Evolutionary conservation across 64 coral and sea anemone species (phyloP).

Genomic region (Catalaphyllia jardinei): DNA sequence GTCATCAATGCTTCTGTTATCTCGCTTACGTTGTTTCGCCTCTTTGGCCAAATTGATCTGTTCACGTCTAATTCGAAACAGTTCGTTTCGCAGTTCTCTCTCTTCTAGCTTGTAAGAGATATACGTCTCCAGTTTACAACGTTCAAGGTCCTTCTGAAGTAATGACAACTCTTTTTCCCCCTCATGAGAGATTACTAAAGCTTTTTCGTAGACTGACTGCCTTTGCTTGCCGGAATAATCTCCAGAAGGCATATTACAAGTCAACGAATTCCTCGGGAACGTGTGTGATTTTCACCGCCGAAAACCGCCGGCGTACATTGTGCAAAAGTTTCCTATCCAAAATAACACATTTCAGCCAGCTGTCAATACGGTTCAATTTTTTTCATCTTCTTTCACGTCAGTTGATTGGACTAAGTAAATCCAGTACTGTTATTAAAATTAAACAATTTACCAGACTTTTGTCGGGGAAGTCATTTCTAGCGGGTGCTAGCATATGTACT

Average conservation of each 20-base stretch:
- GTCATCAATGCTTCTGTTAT: slow-evolving; percentile 75
- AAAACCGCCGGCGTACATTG: no score
- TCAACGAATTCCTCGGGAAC: neutral
- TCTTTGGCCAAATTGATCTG: slow-evolving; percentile 66
- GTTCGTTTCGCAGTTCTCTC: slow-evolving; percentile 71
- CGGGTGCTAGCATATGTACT: neutral
- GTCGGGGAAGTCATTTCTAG: slow-evolving; percentile 1
- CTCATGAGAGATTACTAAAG: slow-evolving; percentile 69
- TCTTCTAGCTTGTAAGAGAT: slow-evolving; percentile 79
- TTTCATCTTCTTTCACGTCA: no score
- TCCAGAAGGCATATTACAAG: slow-evolving; percentile 58
- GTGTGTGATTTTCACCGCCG: no score
- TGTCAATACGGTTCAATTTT: no score
- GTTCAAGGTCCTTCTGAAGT: slow-evolving; percentile 64
- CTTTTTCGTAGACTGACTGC: slow-evolving; percentile 86
- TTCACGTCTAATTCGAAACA: slow-evolving; percentile 65
- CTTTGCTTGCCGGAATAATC: slow-evolving; percentile 43
- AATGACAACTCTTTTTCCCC: slow-evolving; percentile 45
- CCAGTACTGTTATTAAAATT: neutral
- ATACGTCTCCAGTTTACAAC: slow-evolving; percentile 59
- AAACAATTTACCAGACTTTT: neutral
- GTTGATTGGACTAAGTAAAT: neutral
- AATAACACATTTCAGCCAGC: no score
- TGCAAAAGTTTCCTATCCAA: no score
- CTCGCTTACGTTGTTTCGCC: slow-evolving; percentile 41